Conservation (phyloP, 2,797 vertebrate species). For the Lagocephalus sceleratus region DNA sequence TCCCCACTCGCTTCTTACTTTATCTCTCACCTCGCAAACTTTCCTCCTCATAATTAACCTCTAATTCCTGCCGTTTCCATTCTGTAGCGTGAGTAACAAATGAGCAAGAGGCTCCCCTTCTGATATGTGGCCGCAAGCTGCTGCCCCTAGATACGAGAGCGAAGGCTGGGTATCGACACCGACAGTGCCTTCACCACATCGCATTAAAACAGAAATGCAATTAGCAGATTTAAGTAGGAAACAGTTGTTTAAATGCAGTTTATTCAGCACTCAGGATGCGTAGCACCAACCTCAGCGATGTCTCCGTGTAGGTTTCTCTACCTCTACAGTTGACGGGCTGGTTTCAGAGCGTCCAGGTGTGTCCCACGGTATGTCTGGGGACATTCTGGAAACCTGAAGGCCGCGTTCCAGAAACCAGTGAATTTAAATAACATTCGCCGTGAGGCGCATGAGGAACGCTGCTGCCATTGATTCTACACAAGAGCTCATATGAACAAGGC, state of each 20-base stretch:
- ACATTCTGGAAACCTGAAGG: constrained; percentile 17
- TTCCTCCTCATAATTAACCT: constrained; percentile 71
- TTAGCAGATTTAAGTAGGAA: neutral
- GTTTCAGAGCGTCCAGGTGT: constrained; percentile 43
- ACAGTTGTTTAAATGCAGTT: neutral
- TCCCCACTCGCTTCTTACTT: constrained; percentile 13
- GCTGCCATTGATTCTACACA: neutral
- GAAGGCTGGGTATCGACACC: constrained; percentile 48
- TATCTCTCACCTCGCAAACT: constrained; percentile 22
- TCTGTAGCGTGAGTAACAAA: constrained; percentile 62
- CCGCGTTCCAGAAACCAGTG: neutral
- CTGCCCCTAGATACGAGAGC: constrained; percentile 49
- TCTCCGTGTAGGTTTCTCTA: constrained; percentile 21
- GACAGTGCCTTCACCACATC: constrained; percentile 18
- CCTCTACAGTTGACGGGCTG: constrained; percentile 44
- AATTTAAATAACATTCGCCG: neutral
- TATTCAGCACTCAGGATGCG: constrained; percentile 1
- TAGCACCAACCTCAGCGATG: neutral
- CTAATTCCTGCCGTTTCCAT: constrained; percentile 68
- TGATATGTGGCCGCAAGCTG: constrained; percentile 73
- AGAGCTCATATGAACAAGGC: constrained; percentile 3
- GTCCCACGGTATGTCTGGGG: constrained; percentile 22
- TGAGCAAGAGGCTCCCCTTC: constrained; percentile 55
- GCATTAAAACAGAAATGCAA: constrained; percentile 3
- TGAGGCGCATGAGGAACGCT: neutral